These are phyloP conservation scores for Phaedon cochleariae DNA, from an alignment of 2,888 invertebrate genomes.

Conservation along the genomic window DNA sequence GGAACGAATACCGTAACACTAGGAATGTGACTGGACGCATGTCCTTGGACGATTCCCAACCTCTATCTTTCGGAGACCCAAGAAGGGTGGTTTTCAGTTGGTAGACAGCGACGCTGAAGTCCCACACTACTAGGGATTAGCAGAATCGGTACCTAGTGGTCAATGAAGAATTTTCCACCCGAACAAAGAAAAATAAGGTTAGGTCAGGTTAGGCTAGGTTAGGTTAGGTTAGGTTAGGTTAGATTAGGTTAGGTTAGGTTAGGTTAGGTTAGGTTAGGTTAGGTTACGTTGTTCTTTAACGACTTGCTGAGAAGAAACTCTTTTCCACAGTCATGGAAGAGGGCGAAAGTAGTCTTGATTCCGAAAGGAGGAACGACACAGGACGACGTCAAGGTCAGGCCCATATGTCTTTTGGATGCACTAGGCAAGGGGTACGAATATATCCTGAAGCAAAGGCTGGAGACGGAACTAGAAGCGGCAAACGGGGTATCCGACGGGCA, in stretches of 20 bases:
- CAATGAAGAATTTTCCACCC: not conserved
- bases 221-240: slow-evolving; percentile 1
- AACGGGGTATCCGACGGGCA: too few relatives aligned
- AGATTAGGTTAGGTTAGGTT: slow-evolving; percentile 5
- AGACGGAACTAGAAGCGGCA: too few relatives aligned
- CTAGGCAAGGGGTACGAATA: too few relatives aligned
- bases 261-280: slow-evolving; percentile 2
- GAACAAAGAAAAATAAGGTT: slow-evolving; percentile 1
- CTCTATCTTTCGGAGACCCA: too few relatives aligned
- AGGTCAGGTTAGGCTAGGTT: slow-evolving; percentile 1
- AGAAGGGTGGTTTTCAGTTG: too few relatives aligned
- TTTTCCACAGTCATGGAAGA: not conserved
- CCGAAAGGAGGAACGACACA: not conserved
- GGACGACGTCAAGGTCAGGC: not conserved
- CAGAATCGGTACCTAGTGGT: not conserved
- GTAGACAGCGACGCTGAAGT: not conserved
- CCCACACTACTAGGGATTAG: not conserved
- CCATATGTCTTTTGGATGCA: not conserved
- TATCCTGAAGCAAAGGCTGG: too few relatives aligned
- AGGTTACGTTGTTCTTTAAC: not conserved
- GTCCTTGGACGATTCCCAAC: not conserved
- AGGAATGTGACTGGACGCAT: not conserved
- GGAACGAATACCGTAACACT: not conserved
- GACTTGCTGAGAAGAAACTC: not conserved
- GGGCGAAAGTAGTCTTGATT: not conserved